Evolutionary conservation across 1,140 invertebrate species (phyloP).

Genomic region (Diorhabda sublineata): DNA sequence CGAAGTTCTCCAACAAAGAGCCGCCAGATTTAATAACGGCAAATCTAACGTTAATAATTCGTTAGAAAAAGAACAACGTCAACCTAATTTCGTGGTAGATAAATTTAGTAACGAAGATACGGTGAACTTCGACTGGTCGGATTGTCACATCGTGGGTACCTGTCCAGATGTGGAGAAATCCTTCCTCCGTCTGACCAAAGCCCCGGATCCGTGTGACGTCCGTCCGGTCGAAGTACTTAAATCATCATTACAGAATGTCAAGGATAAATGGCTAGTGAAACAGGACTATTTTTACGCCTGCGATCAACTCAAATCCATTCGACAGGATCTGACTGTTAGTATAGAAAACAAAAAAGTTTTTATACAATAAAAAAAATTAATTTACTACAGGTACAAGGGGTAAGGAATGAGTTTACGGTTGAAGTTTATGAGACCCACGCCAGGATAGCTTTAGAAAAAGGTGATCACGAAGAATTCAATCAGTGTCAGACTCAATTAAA

Average conservation of each 20-base stretch:
- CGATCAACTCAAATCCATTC: slow-evolving; percentile 97
- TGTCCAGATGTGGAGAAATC: slow-evolving; percentile 91
- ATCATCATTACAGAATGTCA: slow-evolving; percentile 83
- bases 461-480: slow-evolving; percentile 98
- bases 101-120: slow-evolving; percentile 51
- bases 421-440: slow-evolving; percentile 98
- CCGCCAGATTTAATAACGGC: slow-evolving; percentile 70
- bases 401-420: slow-evolving; percentile 90
- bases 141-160: slow-evolving; percentile 88
- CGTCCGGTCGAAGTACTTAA: slow-evolving; percentile 81
- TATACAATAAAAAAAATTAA: neutral
- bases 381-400: slow-evolving; percentile 79
- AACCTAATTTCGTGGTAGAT: slow-evolving; percentile 40
- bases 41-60: neutral
- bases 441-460: slow-evolving; percentile 92
- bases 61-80: slow-evolving; percentile 4
- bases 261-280: slow-evolving; percentile 81
- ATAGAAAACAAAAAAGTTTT: neutral
- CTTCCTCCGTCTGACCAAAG: slow-evolving; percentile 92
- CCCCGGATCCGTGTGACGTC: slow-evolving; percentile 86
- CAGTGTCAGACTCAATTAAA: slow-evolving; percentile 97
- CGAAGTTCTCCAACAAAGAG: slow-evolving; percentile 76
- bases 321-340: slow-evolving; percentile 95
- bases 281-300: slow-evolving; percentile 95
- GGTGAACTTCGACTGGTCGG: slow-evolving; percentile 75